phyloP scores from a whole-genome alignment of 1,140 invertebrate species.

The Papilio aristodemus region DNA sequence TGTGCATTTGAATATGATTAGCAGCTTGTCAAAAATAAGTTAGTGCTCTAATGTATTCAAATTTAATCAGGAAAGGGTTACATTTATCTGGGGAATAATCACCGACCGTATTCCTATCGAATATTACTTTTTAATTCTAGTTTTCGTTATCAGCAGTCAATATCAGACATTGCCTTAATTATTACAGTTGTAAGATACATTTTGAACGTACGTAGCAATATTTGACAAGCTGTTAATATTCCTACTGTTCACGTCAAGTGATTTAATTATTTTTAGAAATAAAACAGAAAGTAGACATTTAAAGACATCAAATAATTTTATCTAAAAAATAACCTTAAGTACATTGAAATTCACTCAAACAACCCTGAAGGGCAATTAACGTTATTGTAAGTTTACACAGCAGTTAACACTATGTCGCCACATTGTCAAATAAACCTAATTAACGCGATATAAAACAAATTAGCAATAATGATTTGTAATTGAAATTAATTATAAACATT shows the following conservation, averaged over 20 bases:
- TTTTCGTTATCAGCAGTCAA: conserved; percentile 7
- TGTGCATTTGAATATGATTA: conserved; percentile 76
- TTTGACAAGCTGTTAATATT: not conserved
- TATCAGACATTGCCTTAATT: not conserved
- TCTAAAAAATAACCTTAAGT: too few species aligned
- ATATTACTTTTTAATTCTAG: conserved; percentile 29
- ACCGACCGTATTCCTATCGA: conserved; percentile 32
- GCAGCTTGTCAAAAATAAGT: conserved; percentile 77
- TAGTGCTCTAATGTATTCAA: conserved; percentile 68
- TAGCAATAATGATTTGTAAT: conserved; percentile 28
- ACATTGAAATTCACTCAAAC: not conserved
- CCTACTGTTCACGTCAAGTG: not conserved
- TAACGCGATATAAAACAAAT: conserved; percentile 33
- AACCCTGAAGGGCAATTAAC: not conserved
- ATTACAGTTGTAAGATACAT: conserved; percentile 4
- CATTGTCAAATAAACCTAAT: conserved; percentile 16
- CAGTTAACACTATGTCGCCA: not conserved
- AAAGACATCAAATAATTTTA: too few species aligned
- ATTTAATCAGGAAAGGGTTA: conserved; percentile 69
- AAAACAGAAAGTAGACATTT: not conserved
- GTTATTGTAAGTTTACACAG: conserved; percentile 10
- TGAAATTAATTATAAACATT: conserved; percentile 53
- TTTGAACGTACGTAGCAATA: not conserved
- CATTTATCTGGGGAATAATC: conserved; percentile 65
- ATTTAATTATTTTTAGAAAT: not conserved